Evolutionary conservation across 2,113 vertebrate species (phyloP), one percentile per base, ranked within the genome.

Genomic region (Pygathrix nemaeus): DNA sequence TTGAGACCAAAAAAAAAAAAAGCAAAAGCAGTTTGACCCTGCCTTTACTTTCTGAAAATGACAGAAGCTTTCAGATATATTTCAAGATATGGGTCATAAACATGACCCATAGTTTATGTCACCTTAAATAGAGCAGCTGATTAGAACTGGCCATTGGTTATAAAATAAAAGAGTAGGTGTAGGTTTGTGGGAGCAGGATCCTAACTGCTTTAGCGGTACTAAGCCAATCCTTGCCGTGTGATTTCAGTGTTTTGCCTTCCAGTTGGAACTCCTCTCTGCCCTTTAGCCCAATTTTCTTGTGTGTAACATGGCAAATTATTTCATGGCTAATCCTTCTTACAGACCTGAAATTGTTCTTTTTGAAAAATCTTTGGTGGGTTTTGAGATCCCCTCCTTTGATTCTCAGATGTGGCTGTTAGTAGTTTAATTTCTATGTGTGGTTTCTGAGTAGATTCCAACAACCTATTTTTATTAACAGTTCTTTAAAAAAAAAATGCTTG

Each of bases 21-120:
- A 40, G 40, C 40, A 43, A 43, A 79, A 85, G 23, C 1, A 8
- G 6, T n/a, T 76, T 88, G 8, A 27, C 32, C 8, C 40, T 38
- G 79, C 32, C 97, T 97, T 96, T 85, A 78, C n/a, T 96, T 94
- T 97, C 96, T 96, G 96, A 96, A 75, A 97, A 93, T 85, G 87
- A 81, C 93, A 25, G 1, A 7, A 27, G 2, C 59, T 93, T 84
- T 88, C 52, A 84, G 20, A 61, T 86, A 35, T 66, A 52, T 96
- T 61, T 87, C 75, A 57, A 93, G 86, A 76, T 70, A 35, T 38
- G 52, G 75, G 66, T 72, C 59, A 40, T 70, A 82, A 68, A 20
- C 50, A 30, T 57, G 80, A 32, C 82, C 97, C 30, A 8, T 40
- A 70, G 35, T 66, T 76, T 73, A n/a, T 83, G 86, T 84, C 76